A percentile compares a stretch with the other conserved stretches of the same genome.
Conservation (phyloP, 2,797 vertebrate species). For the Etheostoma perlongum region DNA sequence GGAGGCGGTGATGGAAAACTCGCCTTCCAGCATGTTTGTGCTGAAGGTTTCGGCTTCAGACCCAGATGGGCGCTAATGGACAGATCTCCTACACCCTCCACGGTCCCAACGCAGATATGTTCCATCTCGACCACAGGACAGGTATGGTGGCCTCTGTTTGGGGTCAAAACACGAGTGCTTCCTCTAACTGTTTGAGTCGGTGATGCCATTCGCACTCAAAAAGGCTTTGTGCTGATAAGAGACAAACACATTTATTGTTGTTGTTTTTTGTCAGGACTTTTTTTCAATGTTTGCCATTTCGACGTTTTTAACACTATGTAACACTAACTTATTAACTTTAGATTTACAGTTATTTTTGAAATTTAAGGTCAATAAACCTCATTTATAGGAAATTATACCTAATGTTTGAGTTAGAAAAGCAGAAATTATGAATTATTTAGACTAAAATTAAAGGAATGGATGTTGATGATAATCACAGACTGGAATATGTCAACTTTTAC, state of each 20-base stretch:
- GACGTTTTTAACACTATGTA: too few relatives aligned
- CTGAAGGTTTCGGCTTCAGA: slow-evolving; percentile 92
- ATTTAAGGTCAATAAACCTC: too few relatives aligned
- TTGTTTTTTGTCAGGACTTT: background rate
- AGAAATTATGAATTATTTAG: too few relatives aligned
- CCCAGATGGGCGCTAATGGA: slow-evolving; percentile 92
- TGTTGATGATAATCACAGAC: too few relatives aligned
- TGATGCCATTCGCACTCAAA: slow-evolving; percentile 33
- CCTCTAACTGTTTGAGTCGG: slow-evolving; percentile 19
- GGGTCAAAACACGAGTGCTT: slow-evolving; percentile 22
- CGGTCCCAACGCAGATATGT: slow-evolving; percentile 91
- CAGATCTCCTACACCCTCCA: slow-evolving; percentile 93
- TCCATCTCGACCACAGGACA: slow-evolving; percentile 91
- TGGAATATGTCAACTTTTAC: too few relatives aligned
- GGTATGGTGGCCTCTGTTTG: slow-evolving; percentile 81
- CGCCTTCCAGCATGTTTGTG: slow-evolving; percentile 85
- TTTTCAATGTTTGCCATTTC: too few relatives aligned
- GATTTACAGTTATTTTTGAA: too few relatives aligned
- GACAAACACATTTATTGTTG: background rate
- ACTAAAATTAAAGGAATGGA: too few relatives aligned
- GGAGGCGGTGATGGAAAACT: slow-evolving; percentile 92
- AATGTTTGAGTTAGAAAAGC: too few relatives aligned
- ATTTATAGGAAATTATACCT: too few relatives aligned
- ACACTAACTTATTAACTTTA: too few relatives aligned
- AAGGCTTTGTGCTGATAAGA: background rate